A percentile compares a stretch with the other conserved stretches of the same genome.
phyloP scores from a whole-genome alignment of 2,797 vertebrate genomes.

The Falco cherrug region DNA sequence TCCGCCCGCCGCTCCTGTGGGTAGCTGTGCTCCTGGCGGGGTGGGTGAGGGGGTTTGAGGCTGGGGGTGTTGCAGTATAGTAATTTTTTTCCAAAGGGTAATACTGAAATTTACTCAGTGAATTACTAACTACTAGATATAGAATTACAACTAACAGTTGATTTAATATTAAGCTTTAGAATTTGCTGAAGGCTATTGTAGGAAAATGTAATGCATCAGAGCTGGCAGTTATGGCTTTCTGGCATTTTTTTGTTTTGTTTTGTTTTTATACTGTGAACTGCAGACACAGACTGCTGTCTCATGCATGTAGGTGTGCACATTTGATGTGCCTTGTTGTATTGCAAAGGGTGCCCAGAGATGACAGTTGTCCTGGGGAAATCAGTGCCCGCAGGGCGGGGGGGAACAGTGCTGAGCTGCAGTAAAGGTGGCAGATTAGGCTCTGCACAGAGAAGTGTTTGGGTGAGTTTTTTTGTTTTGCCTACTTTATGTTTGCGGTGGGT shows the following conservation, averaged over 20 bases:
- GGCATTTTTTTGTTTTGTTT: fast-evolving
- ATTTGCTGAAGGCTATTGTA: neutral
- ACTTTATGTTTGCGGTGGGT: neutral
- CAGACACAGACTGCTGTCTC: neutral
- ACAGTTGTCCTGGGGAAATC: fast-evolving
- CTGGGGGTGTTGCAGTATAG: neutral
- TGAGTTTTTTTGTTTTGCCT: neutral
- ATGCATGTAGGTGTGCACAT: fast-evolving
- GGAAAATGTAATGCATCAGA: neutral
- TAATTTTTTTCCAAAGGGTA: neutral
- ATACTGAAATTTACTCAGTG: neutral
- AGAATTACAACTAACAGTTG: neutral
- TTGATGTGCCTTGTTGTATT: neutral
- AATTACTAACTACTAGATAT: neutral
- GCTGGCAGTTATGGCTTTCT: neutral
- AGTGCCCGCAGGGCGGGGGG: fast-evolving
- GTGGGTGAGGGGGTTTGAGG: neutral
- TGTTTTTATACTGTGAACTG: fast-evolving
- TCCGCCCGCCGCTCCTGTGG: neutral
- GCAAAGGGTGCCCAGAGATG: neutral
- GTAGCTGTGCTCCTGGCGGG: neutral
- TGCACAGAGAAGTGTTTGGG: fast-evolving
- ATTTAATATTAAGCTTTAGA: neutral
- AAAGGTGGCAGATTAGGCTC: neutral
- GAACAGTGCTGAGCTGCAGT: neutral